Evolutionary conservation across 2,113 vertebrate genomes (phyloP), one percentile per base, ranked within the genome.

Genomic region (Pogona vitticeps): DNA sequence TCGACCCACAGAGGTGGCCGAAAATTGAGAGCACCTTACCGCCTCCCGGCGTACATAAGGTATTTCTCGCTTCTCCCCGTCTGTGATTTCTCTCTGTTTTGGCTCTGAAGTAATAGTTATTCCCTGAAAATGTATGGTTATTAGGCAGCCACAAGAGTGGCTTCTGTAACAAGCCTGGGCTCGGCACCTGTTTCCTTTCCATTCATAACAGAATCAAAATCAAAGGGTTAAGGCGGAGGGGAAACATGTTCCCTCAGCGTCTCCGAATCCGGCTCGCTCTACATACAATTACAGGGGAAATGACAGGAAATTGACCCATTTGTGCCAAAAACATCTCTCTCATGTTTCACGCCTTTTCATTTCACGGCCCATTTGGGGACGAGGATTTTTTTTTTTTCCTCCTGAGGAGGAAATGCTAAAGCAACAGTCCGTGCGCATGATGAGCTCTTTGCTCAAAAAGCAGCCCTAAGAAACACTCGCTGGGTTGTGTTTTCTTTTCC

Each of bases 291-390:
- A 94, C 88, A 13, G 63, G 86, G 95, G 93, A 94, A 91, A 95
- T 93, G 93, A 94, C 86, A 94, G 91, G 91, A 95, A 95, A 95
- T 92, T 90, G 94, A 95, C 91, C 88, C 90, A 94, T 90, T 93
- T 94, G 89, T 86, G 88, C 92, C 82, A 88, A 94, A n/a, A 95
- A 91, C 92, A 63, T 86, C 93, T 90, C 87, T 91, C 88, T 89
- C 90, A 21, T 88, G 82, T 95, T 95, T 85, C 92, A 87, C 79
- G 83, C 81, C 88, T 91, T 93, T 95, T 93, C 89, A 94, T 95
- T 94, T 94, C 89, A 95, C 93, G 95, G 76, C 90, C 92, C 92
- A 93, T 91, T 93, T 93, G 89, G 93, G 95, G 96, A 95, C 80
- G 93, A 94, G 86, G 90, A 85, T 84, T 93, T 92, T 92, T 88